Base-by-base conservation (phyloP, 1,140 invertebrate genomes). In the Neodiprion virginianus region DNA sequence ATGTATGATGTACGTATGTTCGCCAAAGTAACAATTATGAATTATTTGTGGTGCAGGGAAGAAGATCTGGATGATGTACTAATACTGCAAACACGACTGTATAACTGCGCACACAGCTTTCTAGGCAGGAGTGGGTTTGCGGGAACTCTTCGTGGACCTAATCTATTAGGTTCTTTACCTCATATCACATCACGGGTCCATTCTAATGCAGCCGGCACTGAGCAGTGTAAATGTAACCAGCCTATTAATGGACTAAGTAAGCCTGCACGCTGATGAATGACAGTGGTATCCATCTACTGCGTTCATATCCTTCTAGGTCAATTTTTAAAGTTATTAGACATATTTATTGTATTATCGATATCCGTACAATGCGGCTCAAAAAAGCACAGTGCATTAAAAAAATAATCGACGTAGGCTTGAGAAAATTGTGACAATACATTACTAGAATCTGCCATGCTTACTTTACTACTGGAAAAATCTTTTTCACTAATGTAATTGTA, bases 101-200 rank as follows among this genome's bases (percentile, higher is more conserved):
- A 92, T 82, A 92, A 92, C 74, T 93, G 91, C 72, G 91, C 92
- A 28, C 91, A 92, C 77, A 90, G 92, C 78, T 92, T 92, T 78
- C 83, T 93, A 67, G 92, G 92, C 8, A 84, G 86, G 71, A 89
- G 87, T 78, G 87, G 88, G 7, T 88, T 88, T 50, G 88, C 85
- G 1, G 86, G 87, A 0, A 87, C 80, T 71, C 72, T 89, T 53
- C 82, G 83, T 0, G 85, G 87, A 7, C 81, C 86, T 23, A 88
- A 87, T 83, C 82, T 89, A 49, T 77, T 89, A n/a, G 84, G 86
- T n/a, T 88, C 83, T 67, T 72, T 89, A 50, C 88, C 88, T 23
- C 87, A 89, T 72, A 89, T 89, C 70, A 88, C 87, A 2, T 88
- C 87, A 14, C 79, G 86, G 70, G 87, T 88, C 3, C 85, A 88